phyloP scores from a whole-genome alignment of 2,113 vertebrate genomes.

The Phalacrocorax pelagicus region DNA sequence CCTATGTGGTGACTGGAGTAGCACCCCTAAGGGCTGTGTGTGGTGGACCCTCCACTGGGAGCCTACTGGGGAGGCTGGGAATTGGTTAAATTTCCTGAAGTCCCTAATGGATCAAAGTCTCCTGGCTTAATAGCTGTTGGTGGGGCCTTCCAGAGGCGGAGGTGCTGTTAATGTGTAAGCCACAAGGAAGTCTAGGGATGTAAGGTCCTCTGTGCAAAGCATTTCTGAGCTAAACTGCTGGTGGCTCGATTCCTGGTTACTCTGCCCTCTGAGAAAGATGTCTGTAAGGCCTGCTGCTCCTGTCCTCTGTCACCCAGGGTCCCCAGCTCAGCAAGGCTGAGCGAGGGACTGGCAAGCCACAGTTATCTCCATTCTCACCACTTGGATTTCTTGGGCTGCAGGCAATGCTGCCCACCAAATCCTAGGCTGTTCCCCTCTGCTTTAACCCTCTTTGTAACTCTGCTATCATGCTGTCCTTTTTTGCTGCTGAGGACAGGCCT shows the following conservation, averaged over 20 bases:
- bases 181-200: background rate
- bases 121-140: background rate
- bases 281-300: conserved; percentile 12
- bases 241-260: background rate
- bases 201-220: background rate
- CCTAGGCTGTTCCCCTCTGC: background rate
- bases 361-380: background rate
- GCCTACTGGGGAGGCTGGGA: background rate
- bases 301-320: background rate
- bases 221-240: background rate
- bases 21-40: background rate
- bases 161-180: conserved; percentile 49
- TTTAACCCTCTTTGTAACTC: background rate
- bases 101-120: conserved; percentile 8
- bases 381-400: background rate
- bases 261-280: conserved; percentile 10
- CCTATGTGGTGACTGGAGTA: background rate
- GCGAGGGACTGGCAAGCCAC: background rate
- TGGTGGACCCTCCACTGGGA: background rate
- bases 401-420: background rate
- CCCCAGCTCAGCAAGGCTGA: background rate
- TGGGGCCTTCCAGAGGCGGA: background rate
- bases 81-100: background rate
- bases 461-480: background rate
- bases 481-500: background rate